Evolutionary conservation across 2,888 invertebrate species (phyloP).

Genomic region (Mylabris sibirica): DNA sequence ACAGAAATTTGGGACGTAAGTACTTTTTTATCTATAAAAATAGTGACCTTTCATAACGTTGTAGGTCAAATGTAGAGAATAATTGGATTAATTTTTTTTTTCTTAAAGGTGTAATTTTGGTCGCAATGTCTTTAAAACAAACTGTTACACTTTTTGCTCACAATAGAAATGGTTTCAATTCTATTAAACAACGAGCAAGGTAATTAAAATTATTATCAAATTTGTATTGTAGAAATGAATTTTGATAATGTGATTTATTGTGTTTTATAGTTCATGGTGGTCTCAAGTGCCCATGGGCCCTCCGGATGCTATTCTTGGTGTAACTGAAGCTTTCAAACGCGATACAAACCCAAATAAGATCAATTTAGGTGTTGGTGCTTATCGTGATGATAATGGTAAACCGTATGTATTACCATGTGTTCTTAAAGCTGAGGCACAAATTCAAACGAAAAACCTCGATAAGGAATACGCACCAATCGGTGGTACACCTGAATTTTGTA

Average conservation of each 20-base stretch:
- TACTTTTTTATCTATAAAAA: background rate
- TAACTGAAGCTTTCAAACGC: constrained; percentile 93
- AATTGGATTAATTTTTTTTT: too few species aligned
- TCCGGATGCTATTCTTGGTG: constrained; percentile 96
- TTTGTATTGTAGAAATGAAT: too few species aligned
- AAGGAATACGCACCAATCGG: constrained; percentile 96
- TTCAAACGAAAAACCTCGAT: constrained; percentile 76
- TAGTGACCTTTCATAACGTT: background rate
- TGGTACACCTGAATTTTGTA: constrained; percentile 85
- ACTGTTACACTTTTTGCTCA: constrained; percentile 40
- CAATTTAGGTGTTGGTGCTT: constrained; percentile 96
- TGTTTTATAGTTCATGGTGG: constrained; percentile 91
- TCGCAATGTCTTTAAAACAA: constrained; percentile 45
- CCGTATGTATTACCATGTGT: constrained; percentile 94
- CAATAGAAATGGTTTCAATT: constrained; percentile 43
- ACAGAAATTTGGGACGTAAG: background rate
- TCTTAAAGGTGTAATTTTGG: background rate
- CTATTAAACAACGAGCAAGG: constrained; percentile 44
- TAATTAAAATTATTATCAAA: constrained; percentile 30
- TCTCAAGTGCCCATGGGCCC: constrained; percentile 93
- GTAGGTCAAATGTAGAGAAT: background rate
- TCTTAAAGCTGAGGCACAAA: constrained; percentile 79
- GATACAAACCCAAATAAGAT: constrained; percentile 93
- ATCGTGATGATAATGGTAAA: constrained; percentile 96
- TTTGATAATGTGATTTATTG: too few species aligned